Percentiles rank a stretch among this genome's conserved stretches.
These are phyloP conservation scores for Rotaria sp. DNA, from an alignment of 2,888 invertebrate species.

Conservation along the genomic window DNA sequence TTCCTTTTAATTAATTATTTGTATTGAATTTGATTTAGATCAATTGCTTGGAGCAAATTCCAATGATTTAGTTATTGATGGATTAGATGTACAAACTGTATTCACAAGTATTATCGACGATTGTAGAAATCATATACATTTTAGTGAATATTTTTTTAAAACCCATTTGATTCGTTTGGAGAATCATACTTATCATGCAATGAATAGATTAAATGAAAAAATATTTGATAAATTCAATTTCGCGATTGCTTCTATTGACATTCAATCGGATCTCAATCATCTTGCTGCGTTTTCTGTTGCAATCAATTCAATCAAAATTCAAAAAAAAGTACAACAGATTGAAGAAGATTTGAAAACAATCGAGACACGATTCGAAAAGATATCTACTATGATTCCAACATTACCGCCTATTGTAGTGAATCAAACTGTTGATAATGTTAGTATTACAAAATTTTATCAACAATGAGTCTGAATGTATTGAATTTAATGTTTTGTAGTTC, in stretches of 20 bases:
- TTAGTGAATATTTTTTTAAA: neutral
- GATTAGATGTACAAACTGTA: neutral
- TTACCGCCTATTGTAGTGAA: neutral
- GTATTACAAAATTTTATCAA: neutral
- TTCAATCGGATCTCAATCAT: neutral
- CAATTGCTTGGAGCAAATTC: neutral
- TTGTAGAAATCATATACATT: neutral
- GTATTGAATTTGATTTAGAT: neutral
- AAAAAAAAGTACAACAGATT: neutral
- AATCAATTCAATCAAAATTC: neutral
- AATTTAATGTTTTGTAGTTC: neutral
- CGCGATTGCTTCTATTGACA: neutral
- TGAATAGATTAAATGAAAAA: neutral
- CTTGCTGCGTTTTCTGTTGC: neutral
- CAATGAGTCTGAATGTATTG: neutral
- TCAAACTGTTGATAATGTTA: neutral
- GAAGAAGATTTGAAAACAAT: neutral
- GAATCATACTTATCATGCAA: neutral
- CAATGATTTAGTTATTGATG: neutral
- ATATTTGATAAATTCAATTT: neutral
- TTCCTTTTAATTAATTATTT: neutral
- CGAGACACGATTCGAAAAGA: neutral
- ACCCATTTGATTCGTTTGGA: neutral
- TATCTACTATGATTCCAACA: neutral
- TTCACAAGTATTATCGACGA: neutral